Evolutionary conservation across 2,888 invertebrate species (phyloP).

Genomic region (Amorpha juglandis): DNA sequence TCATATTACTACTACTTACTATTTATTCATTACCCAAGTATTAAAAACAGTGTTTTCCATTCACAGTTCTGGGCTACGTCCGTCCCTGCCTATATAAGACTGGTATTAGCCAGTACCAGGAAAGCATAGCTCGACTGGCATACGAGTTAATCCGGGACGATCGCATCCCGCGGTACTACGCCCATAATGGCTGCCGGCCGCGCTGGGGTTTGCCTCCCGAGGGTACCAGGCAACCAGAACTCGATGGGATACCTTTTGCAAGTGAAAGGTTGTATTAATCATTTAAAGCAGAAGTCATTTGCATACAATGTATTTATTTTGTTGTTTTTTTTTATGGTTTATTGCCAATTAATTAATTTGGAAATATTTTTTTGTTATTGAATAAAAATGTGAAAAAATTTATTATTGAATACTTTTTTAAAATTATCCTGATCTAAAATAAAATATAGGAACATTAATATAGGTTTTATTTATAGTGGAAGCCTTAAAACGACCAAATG

Average conservation of each 20-base stretch:
- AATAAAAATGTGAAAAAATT: background rate
- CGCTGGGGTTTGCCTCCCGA: constrained; percentile 73
- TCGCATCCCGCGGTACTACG: constrained; percentile 63
- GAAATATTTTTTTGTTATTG: background rate
- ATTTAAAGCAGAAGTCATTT: too few relatives aligned
- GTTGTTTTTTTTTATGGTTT: background rate
- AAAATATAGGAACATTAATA: too few relatives aligned
- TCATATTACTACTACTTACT: background rate
- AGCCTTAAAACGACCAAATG: too few relatives aligned
- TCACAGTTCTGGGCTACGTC: constrained; percentile 66
- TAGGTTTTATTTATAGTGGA: too few relatives aligned
- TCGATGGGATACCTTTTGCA: constrained; percentile 67
- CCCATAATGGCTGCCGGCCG: constrained; percentile 68
- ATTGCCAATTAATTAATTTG: background rate
- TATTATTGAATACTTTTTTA: too few relatives aligned
- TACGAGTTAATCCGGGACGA: constrained; percentile 72
- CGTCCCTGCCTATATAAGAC: constrained; percentile 66
- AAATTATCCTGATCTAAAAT: too few relatives aligned
- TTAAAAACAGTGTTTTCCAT: background rate
- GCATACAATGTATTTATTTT: too few relatives aligned
- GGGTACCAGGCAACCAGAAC: constrained; percentile 65
- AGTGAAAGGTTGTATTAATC: constrained; percentile 67
- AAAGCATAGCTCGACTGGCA: constrained; percentile 67
- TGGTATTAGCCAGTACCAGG: constrained; percentile 70
- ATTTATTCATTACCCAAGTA: background rate